Percentiles rank a stretch among this genome's conserved stretches.
Evolutionary conservation across 2,113 vertebrate species (phyloP).

Genomic region (Leucopsar rothschildi): DNA sequence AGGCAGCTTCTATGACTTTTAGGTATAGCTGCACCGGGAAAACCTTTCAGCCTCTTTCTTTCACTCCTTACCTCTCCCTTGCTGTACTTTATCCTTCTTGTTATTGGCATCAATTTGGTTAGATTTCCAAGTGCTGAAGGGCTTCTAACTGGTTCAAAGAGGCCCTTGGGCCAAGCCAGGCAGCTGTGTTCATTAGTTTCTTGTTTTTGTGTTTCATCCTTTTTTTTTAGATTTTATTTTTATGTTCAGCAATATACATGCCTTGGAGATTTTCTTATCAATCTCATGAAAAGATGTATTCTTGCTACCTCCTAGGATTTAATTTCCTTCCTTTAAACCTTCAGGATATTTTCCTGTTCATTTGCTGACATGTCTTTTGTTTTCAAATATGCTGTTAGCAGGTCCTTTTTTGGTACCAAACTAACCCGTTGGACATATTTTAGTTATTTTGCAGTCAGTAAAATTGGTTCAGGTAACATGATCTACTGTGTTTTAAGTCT

Average conservation of each 20-base stretch:
- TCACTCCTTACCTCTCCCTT: neutral
- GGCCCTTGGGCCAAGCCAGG: conserved; percentile 16
- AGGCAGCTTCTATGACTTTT: neutral
- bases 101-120: neutral
- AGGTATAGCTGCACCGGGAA: neutral
- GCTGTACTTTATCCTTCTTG: neutral
- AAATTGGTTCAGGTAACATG: neutral
- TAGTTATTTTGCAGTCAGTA: neutral
- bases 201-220: conserved; percentile 6
- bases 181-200: conserved; percentile 39
- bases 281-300: neutral
- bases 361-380: conserved; percentile 40
- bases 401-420: neutral
- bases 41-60: neutral
- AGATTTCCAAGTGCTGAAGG: conserved; percentile 8
- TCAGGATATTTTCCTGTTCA: conserved; percentile 37
- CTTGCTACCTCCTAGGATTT: neutral
- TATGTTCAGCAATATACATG: conserved; percentile 36
- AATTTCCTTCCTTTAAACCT: conserved; percentile 40
- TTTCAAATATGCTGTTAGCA: neutral
- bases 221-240: neutral
- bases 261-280: conserved; percentile 47
- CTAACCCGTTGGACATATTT: neutral
- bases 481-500: neutral
- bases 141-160: conserved; percentile 24